Conservation (phyloP, 1,140 invertebrate genomes). For the Euglossa dilemma region DNA sequence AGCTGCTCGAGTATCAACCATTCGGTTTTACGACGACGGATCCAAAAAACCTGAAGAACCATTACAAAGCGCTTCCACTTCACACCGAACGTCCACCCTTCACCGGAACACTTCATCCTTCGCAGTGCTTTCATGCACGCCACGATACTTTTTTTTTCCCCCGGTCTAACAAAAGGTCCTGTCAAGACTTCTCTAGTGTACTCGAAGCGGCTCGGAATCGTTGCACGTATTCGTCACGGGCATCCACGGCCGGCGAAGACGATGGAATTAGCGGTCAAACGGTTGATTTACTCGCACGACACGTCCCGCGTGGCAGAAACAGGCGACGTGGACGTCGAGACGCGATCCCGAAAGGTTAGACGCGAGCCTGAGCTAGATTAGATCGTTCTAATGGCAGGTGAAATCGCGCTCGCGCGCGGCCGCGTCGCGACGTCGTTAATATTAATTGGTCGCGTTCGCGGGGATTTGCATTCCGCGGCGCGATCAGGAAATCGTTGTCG, state of each 20-base stretch:
- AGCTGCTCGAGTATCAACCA: not conserved
- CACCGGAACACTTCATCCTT: not conserved
- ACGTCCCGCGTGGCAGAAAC: constrained; percentile 30
- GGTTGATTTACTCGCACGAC: constrained; percentile 54
- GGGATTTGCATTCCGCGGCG: constrained; percentile 60
- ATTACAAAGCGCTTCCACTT: not conserved
- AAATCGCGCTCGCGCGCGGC: constrained; percentile 35
- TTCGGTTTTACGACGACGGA: no score
- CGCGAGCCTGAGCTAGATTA: constrained; percentile 45
- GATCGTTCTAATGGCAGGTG: constrained; percentile 57
- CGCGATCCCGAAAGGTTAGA: constrained; percentile 54
- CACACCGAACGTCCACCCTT: not conserved
- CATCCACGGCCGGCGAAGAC: not conserved
- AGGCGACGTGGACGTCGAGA: constrained; percentile 27
- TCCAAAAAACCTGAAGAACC: not conserved
- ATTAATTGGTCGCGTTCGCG: constrained; percentile 58
- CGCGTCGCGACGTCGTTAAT: constrained; percentile 55
- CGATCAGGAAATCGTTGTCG: constrained; percentile 62
- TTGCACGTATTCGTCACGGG: constrained; percentile 1
- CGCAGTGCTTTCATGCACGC: not conserved
- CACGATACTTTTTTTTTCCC: not conserved
- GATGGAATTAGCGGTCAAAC: constrained; percentile 44
- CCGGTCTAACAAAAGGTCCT: not conserved
- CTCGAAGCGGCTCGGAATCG: not conserved
- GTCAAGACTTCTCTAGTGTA: not conserved